These are phyloP conservation scores for Thymelicus lineola DNA, from an alignment of 2,888 invertebrate species.

Conservation along the genomic window DNA sequence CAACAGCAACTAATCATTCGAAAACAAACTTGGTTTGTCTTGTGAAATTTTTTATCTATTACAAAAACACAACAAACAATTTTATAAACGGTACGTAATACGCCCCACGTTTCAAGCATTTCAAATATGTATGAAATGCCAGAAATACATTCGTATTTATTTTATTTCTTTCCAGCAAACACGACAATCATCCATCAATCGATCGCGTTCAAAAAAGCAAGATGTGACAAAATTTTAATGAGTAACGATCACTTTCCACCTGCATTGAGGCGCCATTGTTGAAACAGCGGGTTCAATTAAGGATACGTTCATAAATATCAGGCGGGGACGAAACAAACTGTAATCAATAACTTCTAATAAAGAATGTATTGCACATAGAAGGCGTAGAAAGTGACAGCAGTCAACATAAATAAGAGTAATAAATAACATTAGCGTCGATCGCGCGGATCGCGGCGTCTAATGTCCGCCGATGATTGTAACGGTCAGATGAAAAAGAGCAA, in stretches of 20 bases:
- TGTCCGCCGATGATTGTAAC: slow-evolving; percentile 64
- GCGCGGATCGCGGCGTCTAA: slow-evolving; percentile 44
- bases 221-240: slow-evolving; percentile 17
- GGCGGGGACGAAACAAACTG: slow-evolving; percentile 21
- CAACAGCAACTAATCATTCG: too few relatives aligned
- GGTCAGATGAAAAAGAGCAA: slow-evolving; percentile 80
- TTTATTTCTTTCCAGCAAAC: slow-evolving; percentile 12
- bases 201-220: neutral
- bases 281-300: slow-evolving; percentile 20
- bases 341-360: slow-evolving; percentile 10
- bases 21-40: too few relatives aligned
- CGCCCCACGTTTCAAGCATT: neutral
- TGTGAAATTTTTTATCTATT: too few relatives aligned
- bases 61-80: too few relatives aligned
- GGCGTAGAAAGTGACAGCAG: slow-evolving; percentile 11
- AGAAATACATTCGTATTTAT: neutral
- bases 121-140: neutral
- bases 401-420: slow-evolving; percentile 11
- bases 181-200: neutral
- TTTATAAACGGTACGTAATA: too few relatives aligned
- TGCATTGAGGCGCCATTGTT: slow-evolving; percentile 11
- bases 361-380: slow-evolving; percentile 10
- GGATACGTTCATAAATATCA: slow-evolving; percentile 26
- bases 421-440: slow-evolving; percentile 8
- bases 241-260: slow-evolving; percentile 12